Percentiles rank a stretch among this genome's conserved stretches.
These are phyloP conservation scores for Mamestra configurata DNA, from an alignment of 1,140 invertebrate species.

Conservation along the genomic window DNA sequence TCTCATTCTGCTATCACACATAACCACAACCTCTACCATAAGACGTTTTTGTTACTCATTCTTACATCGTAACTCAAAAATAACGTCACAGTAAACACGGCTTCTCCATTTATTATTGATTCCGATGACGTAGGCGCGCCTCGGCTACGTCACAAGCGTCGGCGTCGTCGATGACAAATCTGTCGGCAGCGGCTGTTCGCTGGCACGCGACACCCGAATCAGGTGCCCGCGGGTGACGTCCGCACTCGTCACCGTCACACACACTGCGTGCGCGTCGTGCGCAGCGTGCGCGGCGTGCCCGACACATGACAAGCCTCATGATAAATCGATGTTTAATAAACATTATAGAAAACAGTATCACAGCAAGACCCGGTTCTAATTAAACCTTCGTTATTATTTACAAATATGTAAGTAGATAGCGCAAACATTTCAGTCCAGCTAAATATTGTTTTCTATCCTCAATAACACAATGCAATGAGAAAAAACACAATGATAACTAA, in stretches of 20 bases:
- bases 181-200: constrained; percentile 9
- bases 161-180: constrained; percentile 52
- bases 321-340: constrained; percentile 20
- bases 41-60: constrained; percentile 39
- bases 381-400: too few species aligned
- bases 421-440: background rate
- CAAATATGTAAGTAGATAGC: too few species aligned
- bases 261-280: background rate
- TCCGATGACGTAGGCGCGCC: constrained; percentile 48
- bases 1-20: too few species aligned
- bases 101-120: constrained; percentile 50
- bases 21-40: background rate
- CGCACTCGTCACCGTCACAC: constrained; percentile 35
- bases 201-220: constrained; percentile 49
- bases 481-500: background rate
- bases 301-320: constrained; percentile 18
- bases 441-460: background rate
- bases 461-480: background rate
- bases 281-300: background rate
- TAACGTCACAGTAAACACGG: constrained; percentile 17
- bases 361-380: background rate
- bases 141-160: constrained; percentile 8
- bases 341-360: constrained; percentile 3
- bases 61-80: constrained; percentile 18
- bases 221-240: constrained; percentile 48